A percentile compares a stretch with the other conserved stretches of the same genome.
Evolutionary conservation across 2,797 vertebrate species (phyloP).

Genomic region (Sebastolobus alascanus): DNA sequence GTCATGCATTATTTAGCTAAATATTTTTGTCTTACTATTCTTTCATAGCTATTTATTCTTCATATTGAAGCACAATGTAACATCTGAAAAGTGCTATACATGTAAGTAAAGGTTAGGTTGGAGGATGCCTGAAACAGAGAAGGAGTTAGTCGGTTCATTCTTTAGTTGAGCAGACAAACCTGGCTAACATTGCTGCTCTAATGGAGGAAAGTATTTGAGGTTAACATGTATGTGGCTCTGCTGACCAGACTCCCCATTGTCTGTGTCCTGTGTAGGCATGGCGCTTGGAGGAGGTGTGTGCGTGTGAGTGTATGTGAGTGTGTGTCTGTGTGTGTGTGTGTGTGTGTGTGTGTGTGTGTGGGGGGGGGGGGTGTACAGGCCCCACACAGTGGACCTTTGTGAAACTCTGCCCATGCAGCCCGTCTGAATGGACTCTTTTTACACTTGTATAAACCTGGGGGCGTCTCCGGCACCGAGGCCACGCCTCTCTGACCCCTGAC

Average conservation of each 20-base stretch:
- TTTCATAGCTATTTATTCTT: neutral
- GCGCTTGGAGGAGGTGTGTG: constrained; percentile 61
- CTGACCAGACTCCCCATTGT: constrained; percentile 75
- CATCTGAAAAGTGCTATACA: neutral
- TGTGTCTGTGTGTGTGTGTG: constrained; percentile 46
- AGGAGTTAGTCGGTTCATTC: too few relatives aligned
- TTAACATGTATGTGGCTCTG: constrained; percentile 65
- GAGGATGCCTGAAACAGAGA: too few relatives aligned
- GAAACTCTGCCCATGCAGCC: constrained; percentile 80
- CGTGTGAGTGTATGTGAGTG: constrained; percentile 35
- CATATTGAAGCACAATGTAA: neutral
- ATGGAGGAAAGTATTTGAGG: constrained; percentile 53
- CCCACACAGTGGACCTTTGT: constrained; percentile 87
- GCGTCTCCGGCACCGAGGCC: constrained; percentile 77
- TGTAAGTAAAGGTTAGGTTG: neutral
- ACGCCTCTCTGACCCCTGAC: constrained; percentile 82
- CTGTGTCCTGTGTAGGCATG: constrained; percentile 69
- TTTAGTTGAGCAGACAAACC: neutral
- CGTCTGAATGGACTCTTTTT: constrained; percentile 87
- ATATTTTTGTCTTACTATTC: neutral
- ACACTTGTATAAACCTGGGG: constrained; percentile 88
- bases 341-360: constrained; percentile 30
- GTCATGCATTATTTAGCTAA: neutral
- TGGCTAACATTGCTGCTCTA: constrained; percentile 22
- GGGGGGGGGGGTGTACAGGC: constrained; percentile 52